Percentiles rank a stretch among this genome's conserved stretches.
These are phyloP conservation scores for Polypedilum vanderplanki DNA, from an alignment of 1,140 invertebrate species.

Conservation along the genomic window DNA sequence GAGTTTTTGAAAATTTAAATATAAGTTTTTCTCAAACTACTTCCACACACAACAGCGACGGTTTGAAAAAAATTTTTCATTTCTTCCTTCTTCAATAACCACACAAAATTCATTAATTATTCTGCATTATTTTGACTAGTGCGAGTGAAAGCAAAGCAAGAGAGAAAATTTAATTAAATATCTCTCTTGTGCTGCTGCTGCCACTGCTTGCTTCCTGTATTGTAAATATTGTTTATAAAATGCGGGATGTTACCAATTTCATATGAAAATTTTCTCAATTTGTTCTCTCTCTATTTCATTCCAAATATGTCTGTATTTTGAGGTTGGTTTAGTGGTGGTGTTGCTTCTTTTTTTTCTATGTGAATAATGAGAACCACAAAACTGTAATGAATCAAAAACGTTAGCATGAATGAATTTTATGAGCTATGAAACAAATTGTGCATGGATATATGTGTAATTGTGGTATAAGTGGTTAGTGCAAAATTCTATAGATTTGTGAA, in stretches of 20 bases:
- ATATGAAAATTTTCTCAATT: background rate
- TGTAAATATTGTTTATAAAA: background rate
- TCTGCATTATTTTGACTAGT: constrained; percentile 3
- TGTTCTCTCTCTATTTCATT: background rate
- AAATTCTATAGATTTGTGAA: too few relatives aligned
- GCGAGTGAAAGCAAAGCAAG: background rate
- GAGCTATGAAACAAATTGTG: background rate
- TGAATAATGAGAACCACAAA: background rate
- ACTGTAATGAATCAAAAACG: constrained; percentile 13
- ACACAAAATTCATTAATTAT: constrained; percentile 8
- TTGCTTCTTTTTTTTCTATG: too few relatives aligned
- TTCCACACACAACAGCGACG: background rate
- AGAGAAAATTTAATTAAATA: background rate
- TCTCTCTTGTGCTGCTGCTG: background rate
- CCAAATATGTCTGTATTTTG: background rate
- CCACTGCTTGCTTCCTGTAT: background rate
- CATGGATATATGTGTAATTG: constrained; percentile 6
- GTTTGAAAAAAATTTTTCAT: background rate
- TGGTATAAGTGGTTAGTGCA: background rate
- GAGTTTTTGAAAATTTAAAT: too few relatives aligned
- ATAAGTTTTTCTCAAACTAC: background rate
- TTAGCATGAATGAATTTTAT: background rate
- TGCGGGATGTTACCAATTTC: background rate
- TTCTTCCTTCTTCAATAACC: background rate
- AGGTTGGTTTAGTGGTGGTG: background rate